A percentile compares a stretch with the other conserved stretches of the same genome.
These are phyloP conservation scores for Acrobasis consociella DNA, from an alignment of 2,888 invertebrate species.

Conservation along the genomic window DNA sequence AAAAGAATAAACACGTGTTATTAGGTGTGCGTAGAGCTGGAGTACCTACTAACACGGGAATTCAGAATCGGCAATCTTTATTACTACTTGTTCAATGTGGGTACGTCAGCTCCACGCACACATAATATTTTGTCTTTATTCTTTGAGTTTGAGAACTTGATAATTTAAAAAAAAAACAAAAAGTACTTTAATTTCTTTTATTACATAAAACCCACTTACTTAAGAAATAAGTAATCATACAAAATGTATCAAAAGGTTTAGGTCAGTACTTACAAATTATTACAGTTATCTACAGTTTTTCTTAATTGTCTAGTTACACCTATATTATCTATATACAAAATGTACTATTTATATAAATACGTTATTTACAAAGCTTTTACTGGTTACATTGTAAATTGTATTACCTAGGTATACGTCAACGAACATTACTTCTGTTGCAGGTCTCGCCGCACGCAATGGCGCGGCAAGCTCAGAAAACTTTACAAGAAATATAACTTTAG, in stretches of 20 bases:
- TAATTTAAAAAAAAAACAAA: neutral
- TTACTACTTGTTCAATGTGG: no score
- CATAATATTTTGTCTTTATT: no score
- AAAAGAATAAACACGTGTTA: no score
- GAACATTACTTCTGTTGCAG: slow-evolving; percentile 46
- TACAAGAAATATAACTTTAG: slow-evolving; percentile 63
- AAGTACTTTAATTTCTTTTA: slow-evolving; percentile 32
- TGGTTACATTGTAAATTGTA: slow-evolving; percentile 42
- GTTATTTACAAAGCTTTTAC: slow-evolving; percentile 70
- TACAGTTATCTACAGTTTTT: slow-evolving; percentile 52
- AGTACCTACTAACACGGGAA: no score
- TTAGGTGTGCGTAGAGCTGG: no score
- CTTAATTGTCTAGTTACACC: slow-evolving; percentile 38
- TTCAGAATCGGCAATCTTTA: no score
- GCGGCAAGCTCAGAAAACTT: slow-evolving; percentile 54
- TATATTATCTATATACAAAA: slow-evolving; percentile 56
- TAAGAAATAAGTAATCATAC: slow-evolving; percentile 29
- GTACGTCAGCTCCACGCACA: no score
- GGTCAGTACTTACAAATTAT: slow-evolving; percentile 39
- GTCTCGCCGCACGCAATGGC: slow-evolving; percentile 43
- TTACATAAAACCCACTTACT: slow-evolving; percentile 48
- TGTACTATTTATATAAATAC: slow-evolving; percentile 53
- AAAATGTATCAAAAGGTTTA: slow-evolving; percentile 26
- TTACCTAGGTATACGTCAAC: slow-evolving; percentile 39
- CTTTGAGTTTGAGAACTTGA: no score